phyloP scores from a whole-genome alignment of 1,140 invertebrate genomes.

The Danaus plexippus region DNA sequence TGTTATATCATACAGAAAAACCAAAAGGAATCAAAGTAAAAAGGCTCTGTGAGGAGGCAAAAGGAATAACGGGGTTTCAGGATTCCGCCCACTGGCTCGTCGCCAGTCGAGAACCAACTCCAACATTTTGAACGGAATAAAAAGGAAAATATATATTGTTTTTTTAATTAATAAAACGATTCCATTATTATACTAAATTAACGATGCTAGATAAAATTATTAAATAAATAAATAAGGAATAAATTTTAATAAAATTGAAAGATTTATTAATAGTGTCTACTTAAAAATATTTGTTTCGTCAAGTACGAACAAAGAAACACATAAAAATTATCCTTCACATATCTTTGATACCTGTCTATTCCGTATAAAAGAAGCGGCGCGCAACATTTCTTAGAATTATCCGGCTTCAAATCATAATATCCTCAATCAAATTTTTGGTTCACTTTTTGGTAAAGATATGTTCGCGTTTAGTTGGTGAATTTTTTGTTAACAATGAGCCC shows the following conservation, averaged over 20 bases:
- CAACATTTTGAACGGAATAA: slow-evolving; percentile 12
- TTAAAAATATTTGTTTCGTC: background rate
- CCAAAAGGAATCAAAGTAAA: slow-evolving; percentile 36
- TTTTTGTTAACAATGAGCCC: slow-evolving; percentile 6
- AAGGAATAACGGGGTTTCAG: slow-evolving; percentile 56
- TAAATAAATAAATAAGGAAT: too few species aligned
- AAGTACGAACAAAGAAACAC: slow-evolving; percentile 1
- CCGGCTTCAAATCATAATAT: background rate
- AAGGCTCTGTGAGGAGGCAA: slow-evolving; percentile 45
- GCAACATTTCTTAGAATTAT: slow-evolving; percentile 39
- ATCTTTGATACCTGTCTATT: slow-evolving; percentile 40
- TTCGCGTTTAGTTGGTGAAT: too few species aligned
- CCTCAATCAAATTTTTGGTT: background rate
- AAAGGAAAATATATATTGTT: background rate
- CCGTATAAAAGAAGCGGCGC: slow-evolving; percentile 52
- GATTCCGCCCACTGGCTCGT: slow-evolving; percentile 30
- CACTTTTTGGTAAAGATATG: background rate
- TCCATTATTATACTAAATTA: too few species aligned
- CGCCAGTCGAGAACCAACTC: slow-evolving; percentile 23
- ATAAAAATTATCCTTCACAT: background rate
- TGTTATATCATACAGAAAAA: slow-evolving; percentile 23
- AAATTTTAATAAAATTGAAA: too few species aligned
- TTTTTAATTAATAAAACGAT: too few species aligned
- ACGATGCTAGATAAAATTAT: too few species aligned
- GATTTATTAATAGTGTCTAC: background rate